Evolutionary conservation across 1,140 invertebrate genomes (phyloP).

Genomic region (Lepidotrigona ventralis): DNA sequence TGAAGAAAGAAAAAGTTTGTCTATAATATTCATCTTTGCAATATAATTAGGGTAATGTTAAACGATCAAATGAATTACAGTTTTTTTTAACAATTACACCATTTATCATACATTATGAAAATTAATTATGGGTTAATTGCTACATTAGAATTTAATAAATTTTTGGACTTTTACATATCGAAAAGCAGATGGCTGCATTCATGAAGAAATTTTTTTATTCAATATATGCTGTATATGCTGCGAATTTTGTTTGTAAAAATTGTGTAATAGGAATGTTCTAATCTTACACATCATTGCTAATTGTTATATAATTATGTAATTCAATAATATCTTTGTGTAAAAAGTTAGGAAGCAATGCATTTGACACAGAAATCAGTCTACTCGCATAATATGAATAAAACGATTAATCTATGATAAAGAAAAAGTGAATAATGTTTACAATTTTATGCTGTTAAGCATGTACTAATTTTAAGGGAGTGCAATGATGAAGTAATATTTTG

Average conservation of each 20-base stretch:
- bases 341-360: slow-evolving; percentile 3
- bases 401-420: slow-evolving; percentile 12
- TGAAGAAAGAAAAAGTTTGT: neutral
- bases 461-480: slow-evolving; percentile 13
- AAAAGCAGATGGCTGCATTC: slow-evolving; percentile 49
- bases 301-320: slow-evolving; percentile 23
- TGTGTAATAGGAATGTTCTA: slow-evolving; percentile 30
- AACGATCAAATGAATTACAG: slow-evolving; percentile 19
- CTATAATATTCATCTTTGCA: slow-evolving; percentile 21
- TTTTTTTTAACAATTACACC: slow-evolving; percentile 25
- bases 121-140: slow-evolving; percentile 35
- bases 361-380: slow-evolving; percentile 7
- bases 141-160: slow-evolving; percentile 39
- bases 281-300: slow-evolving; percentile 47
- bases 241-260: slow-evolving; percentile 30
- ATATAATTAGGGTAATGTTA: slow-evolving; percentile 32
- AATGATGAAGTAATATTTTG: slow-evolving; percentile 46
- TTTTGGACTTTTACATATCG: slow-evolving; percentile 69
- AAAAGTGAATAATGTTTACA: neutral
- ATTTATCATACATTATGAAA: neutral
- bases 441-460: neutral
- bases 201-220: slow-evolving; percentile 15
- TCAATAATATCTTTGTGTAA: slow-evolving; percentile 4
- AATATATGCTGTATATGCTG: slow-evolving; percentile 27
- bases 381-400: slow-evolving; percentile 20